Evolutionary conservation across 2,113 vertebrate species (phyloP).

Genomic region (Hemicordylus capensis): DNA sequence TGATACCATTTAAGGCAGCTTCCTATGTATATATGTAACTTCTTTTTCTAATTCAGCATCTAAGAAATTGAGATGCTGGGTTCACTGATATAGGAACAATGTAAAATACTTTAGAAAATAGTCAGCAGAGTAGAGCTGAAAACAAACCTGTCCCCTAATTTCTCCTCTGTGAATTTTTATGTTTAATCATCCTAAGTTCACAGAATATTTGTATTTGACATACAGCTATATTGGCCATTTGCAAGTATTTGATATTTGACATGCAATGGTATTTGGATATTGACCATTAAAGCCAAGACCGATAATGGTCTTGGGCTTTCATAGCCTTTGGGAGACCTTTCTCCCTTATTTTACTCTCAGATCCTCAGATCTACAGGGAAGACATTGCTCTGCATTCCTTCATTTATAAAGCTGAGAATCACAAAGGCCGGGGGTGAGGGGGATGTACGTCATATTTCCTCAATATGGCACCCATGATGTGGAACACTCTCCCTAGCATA

Average conservation of each 20-base stretch:
- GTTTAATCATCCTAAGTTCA: not conserved
- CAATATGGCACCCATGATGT: not conserved
- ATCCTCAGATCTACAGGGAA: not conserved
- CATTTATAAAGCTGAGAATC: not conserved
- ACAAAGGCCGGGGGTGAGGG: too few relatives aligned
- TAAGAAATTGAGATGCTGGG: slow-evolving; percentile 41
- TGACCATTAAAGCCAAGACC: not conserved
- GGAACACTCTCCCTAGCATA: not conserved
- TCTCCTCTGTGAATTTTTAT: not conserved
- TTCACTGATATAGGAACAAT: slow-evolving; percentile 42
- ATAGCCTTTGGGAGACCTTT: not conserved
- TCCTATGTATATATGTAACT: not conserved
- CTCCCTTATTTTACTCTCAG: not conserved
- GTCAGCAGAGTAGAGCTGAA: slow-evolving; percentile 32
- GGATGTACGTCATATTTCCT: not conserved
- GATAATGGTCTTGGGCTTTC: not conserved
- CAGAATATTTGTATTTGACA: not conserved
- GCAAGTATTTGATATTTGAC: not conserved
- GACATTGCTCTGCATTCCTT: not conserved
- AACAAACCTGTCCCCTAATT: not conserved
- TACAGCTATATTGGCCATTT: not conserved
- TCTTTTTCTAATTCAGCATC: slow-evolving; percentile 38
- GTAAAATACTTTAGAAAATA: slow-evolving; percentile 47
- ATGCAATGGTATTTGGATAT: not conserved
- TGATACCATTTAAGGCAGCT: too few relatives aligned